These are phyloP conservation scores for Maniola jurtina DNA, from an alignment of 1,140 invertebrate genomes.

Conservation along the genomic window DNA sequence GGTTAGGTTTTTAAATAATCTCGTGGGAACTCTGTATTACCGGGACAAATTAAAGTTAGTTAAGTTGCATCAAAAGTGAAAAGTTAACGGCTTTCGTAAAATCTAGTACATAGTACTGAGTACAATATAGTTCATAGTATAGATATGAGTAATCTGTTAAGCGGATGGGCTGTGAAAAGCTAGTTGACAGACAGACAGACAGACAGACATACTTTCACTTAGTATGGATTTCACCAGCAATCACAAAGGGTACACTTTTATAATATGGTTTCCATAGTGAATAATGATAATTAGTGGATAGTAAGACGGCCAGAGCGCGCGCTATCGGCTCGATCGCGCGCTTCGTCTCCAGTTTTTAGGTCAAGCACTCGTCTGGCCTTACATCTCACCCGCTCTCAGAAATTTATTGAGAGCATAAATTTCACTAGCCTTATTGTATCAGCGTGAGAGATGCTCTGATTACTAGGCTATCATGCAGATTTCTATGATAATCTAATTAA, in stretches of 20 bases:
- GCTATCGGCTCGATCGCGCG: conserved; percentile 66
- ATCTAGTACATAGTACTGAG: no score
- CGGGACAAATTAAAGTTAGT: no score
- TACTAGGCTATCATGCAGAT: conserved; percentile 19
- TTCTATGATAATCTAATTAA: conserved; percentile 18
- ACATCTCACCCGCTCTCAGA: conserved; percentile 48
- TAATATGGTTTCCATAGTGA: conserved; percentile 32
- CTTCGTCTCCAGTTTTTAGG: conserved; percentile 70
- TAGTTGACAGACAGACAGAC: neutral
- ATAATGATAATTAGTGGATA: conserved; percentile 49
- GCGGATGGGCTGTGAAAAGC: no score
- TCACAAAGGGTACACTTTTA: neutral
- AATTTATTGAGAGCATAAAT: conserved; percentile 58
- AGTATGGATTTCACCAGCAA: neutral
- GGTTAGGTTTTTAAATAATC: no score
- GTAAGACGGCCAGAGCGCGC: conserved; percentile 41
- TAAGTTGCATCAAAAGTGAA: no score
- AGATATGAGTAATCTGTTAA: no score
- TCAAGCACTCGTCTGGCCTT: conserved; percentile 65
- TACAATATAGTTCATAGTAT: no score
- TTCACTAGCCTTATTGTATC: conserved; percentile 38
- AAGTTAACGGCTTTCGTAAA: no score
- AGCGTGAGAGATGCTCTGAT: conserved; percentile 29
- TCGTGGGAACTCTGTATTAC: no score
- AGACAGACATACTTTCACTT: neutral